Evolutionary conservation across 2,888 invertebrate species (phyloP), one percentile per base, ranked within the genome.

Genomic region (Andrena marginata): DNA sequence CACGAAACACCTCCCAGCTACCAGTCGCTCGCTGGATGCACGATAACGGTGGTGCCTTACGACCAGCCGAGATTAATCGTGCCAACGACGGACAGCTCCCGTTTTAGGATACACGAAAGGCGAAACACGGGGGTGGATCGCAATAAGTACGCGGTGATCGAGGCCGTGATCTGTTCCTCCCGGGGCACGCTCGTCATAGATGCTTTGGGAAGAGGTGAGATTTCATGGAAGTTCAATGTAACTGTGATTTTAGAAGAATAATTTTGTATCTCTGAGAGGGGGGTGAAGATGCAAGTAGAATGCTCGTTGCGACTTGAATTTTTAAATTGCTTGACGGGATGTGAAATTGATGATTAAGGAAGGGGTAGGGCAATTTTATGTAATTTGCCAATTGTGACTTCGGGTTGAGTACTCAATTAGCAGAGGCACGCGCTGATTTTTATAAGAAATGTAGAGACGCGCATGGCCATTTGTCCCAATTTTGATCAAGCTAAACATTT

Each of bases 41-140:
- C 89, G 89, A 88, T 91, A 91, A 91, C 90, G 87, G 88, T 85
- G 87, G 86, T 77, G 76, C 80, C 88, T 86, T 87, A 86, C 86
- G 83, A 85, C 82, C 83, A 75, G 72, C 77, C 75, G 89, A 89
- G 89, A 92, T 91, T 91, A 91, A 92, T 92, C 89, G 90, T 87
- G 77, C 78, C 84, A 86, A 84, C 85, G 87, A 89, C 82, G 88
- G 85, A 89, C 85, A 82, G 89, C 89, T 88, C 89, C 87, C 78
- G 86, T 89, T 88, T 88, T 85, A 82, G 85, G 82, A 85, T 86
- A 82, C 75, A 84, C 73, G 75, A 59, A 56, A 60, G 77, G 62
- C 35, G 67, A 67, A 65, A 71, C 74, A 67, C 75, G 88, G 73
- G 78, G 86, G 78, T 84, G 86, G 82, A 70, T 69, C 64, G 69